Conservation (phyloP, 2,888 invertebrate genomes). For the Pteria penguin region DNA sequence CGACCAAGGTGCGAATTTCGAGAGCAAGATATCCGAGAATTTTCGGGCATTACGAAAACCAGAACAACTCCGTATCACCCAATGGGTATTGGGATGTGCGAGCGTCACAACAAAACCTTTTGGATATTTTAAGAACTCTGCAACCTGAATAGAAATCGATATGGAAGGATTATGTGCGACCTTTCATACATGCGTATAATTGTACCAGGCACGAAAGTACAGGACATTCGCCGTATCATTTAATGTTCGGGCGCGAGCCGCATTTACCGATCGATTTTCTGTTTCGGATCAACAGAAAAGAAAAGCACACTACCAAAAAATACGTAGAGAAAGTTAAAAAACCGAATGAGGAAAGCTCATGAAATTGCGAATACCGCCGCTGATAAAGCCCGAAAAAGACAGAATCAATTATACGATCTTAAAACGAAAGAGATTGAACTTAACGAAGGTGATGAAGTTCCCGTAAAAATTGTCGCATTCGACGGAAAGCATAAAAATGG, state of each 20-base stretch:
- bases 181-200: background rate
- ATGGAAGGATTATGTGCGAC: background rate
- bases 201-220: background rate
- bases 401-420: background rate
- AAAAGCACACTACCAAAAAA: conserved; percentile 14
- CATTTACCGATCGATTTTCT: background rate
- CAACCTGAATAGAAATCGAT: background rate
- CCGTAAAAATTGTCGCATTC: conserved; percentile 3
- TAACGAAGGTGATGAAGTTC: conserved; percentile 1
- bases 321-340: conserved; percentile 11
- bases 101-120: background rate
- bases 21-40: background rate
- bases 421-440: background rate
- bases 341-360: background rate
- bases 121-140: background rate
- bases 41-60: background rate
- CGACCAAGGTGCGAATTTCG: conserved; percentile 2
- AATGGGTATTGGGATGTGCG: background rate
- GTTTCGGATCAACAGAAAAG: background rate
- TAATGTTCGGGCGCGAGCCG: background rate
- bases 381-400: background rate
- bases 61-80: conserved; percentile 8
- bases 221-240: background rate
- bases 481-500: conserved; percentile 15
- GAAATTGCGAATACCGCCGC: background rate